Base-by-base conservation (phyloP, 2,888 invertebrate genomes). In the Tiliacea aurago region DNA sequence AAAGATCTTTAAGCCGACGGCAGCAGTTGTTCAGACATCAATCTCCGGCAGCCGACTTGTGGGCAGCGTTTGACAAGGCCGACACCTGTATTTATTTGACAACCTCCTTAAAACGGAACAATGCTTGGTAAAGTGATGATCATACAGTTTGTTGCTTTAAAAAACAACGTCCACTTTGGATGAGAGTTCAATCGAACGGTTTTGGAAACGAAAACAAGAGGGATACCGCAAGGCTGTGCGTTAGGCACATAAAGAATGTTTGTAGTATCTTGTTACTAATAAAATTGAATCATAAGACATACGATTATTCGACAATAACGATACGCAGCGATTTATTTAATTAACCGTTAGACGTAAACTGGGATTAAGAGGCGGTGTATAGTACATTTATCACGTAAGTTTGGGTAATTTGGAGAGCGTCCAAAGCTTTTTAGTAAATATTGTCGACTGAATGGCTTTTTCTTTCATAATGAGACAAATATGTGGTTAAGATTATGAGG, bases 331-430 rank as follows among this genome's bases (percentile, higher is more conserved):
- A 92, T 92, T 90, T 87, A 91, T 92, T 90, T 91, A 91, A 93
- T 93, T 90, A 90, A 85, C 77, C 82, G 83, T 89, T 90, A 88
- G 88, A 89, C 86, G 85, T 89, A 84, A 89, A 85, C 82, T 86
- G 81, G 85, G 89, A 90, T 91, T 90, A 91, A 89, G 89, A 87
- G 86, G 85, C 84, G 87, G 75, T 89, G 87, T 86, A 88, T 86
- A 89, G 86, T 86, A 88, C 90, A 92, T 93, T 91, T 90, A 91
- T 94, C 92, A 93, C 89, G 67, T 81, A 86, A 88, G 86, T 90
- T 88, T 82, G 87, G 86, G 88, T 90, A 85, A 91, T 93, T 94
- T 95, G 94, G 94, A 93, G 76, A 74, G 80, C 73, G 76, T 92
- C 94, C 95, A 94, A 94, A 86, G 85, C 87, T 90, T 90, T 90